These are phyloP conservation scores for Drosophila helvetica DNA, from an alignment of 2,888 invertebrate species.

Conservation along the genomic window DNA sequence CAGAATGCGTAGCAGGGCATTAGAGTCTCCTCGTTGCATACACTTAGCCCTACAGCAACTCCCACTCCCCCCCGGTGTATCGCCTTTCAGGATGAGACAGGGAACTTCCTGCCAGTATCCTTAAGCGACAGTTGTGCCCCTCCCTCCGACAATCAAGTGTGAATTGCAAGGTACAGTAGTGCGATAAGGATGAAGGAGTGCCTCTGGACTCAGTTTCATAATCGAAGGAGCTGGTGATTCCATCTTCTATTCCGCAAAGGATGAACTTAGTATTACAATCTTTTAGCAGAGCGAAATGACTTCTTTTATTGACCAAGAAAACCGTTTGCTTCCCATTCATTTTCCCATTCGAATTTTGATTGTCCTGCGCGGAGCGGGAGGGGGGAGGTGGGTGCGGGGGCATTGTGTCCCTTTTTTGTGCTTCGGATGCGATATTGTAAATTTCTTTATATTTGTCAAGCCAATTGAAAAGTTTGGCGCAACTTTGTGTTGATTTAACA, in stretches of 20 bases:
- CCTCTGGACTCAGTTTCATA: too few species aligned
- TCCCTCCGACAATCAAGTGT: too few species aligned
- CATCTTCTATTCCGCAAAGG: too few species aligned
- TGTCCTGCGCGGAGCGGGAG: constrained; percentile 4
- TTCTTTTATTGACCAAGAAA: constrained; percentile 5
- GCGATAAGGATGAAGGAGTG: too few species aligned
- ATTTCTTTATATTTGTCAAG: constrained; percentile 71
- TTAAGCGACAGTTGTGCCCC: too few species aligned
- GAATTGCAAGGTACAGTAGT: too few species aligned
- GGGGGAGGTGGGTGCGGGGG: background rate
- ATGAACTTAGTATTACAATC: too few species aligned
- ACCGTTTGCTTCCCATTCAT: constrained; percentile 3
- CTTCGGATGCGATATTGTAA: constrained; percentile 39
- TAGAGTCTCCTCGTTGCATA: constrained; percentile 42
- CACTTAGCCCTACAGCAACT: constrained; percentile 8
- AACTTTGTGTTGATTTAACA: constrained; percentile 73
- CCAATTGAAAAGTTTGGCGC: constrained; percentile 72
- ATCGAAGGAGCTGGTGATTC: too few species aligned
- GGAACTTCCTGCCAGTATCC: too few species aligned
- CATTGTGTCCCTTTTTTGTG: constrained; percentile 26
- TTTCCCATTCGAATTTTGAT: constrained; percentile 22
- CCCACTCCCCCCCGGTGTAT: too few species aligned
- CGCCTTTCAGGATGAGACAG: too few species aligned
- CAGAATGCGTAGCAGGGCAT: constrained; percentile 60
- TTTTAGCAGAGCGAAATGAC: constrained; percentile 11